Base-by-base conservation (phyloP, 2,113 vertebrate species). In the Anguilla rostrata region DNA sequence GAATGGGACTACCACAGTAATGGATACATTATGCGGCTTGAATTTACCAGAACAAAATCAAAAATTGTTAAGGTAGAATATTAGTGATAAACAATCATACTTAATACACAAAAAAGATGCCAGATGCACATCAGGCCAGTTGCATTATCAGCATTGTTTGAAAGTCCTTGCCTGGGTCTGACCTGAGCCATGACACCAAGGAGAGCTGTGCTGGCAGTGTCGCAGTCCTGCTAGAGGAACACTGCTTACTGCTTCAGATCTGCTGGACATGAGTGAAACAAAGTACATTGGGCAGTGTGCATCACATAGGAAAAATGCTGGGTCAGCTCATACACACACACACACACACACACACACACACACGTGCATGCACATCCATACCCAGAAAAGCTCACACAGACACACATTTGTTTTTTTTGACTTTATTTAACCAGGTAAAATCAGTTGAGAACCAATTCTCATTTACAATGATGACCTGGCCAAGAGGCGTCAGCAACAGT, bases 61-160 rank as follows among this genome's bases (percentile, higher is more conserved):
- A 40, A 8, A 15, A 41, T 18, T 18, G 79, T 40, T 4, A 81
- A 40, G 79, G 53, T 46, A 56, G 29, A 40, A 57, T 53, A 85
- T 57, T 40, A 41, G 57, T 15, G 56, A 79, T 40, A 39, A 5
- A 22, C 60, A 63, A 20, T 16, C 18, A 63, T 71, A 71, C 39
- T 16, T 57, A 6, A 83, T 83, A 82, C 41, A 46, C 43, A 46
- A 6, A 46, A 46, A 46, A 46, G 43, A 46, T 46, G 9, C 34
- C 43, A 46, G 43, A 46, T 46, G 43, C 29, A 26, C 46, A 56
- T 20, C 34, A 39, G 81, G 11, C 11, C 57, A 43, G 85, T 29
- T 83, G 84, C 40, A 9, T n/a, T 83, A 49, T 80, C 82, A 86
- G 84, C 75, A 56, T 41, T 79, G 81, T 84, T 78, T 87, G 86